Base-by-base conservation (phyloP, 92 coral and sea anemone species). In the Heliopora coerulea region DNA sequence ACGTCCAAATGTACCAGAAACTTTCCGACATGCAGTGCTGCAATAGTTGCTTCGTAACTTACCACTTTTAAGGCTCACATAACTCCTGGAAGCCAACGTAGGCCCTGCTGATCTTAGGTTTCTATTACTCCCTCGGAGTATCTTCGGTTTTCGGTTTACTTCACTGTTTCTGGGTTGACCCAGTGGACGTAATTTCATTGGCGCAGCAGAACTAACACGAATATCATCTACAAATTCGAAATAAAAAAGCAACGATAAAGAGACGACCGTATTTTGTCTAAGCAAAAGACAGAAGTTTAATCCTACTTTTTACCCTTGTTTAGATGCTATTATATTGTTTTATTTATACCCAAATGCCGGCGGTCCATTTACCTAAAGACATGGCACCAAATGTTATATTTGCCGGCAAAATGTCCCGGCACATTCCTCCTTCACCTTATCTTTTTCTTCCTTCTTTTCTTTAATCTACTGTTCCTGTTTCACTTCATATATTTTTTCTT, bases 141-240 rank as follows among this genome's bases (percentile, higher is more conserved):
- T 46, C 15, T 46, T 15, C 12, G 52, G n/a, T 9, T 56, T 56
- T 28, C 23, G 14, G 61, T 23, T 23, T 31, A 34, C 49, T 13
- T 52, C 49, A 34, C 49, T 50, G 29, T 70, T 63, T 49, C 83
- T 73, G 20, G 67, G 52, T 14, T 30, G 50, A 27, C 62, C 75
- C 21, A 30, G 59, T 26, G 66, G 73, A 75, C 89, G 74, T 8
- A 70, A 11, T 52, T n/a, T 31, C 58, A 79, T 80, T 44, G 82
- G 81, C 19, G 73, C 76, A 44, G 97, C 97, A 15, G 97, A 91
- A 64, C 97, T 85, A 19, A 83, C 89, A n/a, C 93, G 97, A 12
- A 83, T 86, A 72, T 83, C 88, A 82, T 62, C 31, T 49, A 79
- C 32, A n/a, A 63, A 35, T 32, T 8, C 19, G 14, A 42, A 25